phyloP scores from a whole-genome alignment of 2,797 vertebrate species.

The Falco cherrug region DNA sequence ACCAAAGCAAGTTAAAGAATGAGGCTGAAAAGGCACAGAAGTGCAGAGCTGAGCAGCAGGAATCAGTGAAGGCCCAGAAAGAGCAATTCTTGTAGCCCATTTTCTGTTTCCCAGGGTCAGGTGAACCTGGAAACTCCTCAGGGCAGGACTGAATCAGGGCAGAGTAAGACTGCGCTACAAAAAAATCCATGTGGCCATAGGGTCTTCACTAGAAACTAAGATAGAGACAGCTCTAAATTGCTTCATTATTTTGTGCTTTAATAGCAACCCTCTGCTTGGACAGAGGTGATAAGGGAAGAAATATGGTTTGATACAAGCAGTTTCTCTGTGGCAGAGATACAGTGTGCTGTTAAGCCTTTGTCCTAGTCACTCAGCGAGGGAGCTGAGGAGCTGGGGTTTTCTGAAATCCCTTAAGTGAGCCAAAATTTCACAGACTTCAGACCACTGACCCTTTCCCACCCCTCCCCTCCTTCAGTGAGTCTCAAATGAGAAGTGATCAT shows the following conservation, averaged over 20 bases:
- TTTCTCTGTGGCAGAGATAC: not conserved
- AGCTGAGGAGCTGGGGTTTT: fast-evolving
- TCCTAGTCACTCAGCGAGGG: not conserved
- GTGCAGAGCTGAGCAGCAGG: not conserved
- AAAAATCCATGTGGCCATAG: not conserved
- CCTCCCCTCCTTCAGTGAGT: not conserved
- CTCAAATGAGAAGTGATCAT: not conserved
- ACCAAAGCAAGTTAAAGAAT: not conserved
- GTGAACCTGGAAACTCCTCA: not conserved
- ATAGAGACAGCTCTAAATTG: not conserved
- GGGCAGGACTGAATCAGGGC: not conserved
- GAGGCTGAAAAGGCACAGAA: not conserved
- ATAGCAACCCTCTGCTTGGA: not conserved
- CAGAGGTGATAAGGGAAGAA: not conserved
- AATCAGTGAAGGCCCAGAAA: not conserved
- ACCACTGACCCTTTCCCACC: not conserved
- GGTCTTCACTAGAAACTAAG: not conserved
- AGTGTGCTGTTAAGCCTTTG: not conserved
- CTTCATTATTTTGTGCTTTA: not conserved
- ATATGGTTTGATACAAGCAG: not conserved
- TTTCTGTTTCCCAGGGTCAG: not conserved
- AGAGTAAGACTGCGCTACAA: not conserved
- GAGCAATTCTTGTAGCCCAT: not conserved
- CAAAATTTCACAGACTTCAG: not conserved
- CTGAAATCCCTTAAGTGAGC: not conserved